Base-by-base conservation (phyloP, 1,140 invertebrate genomes). In the Parapsyche elsis region DNA sequence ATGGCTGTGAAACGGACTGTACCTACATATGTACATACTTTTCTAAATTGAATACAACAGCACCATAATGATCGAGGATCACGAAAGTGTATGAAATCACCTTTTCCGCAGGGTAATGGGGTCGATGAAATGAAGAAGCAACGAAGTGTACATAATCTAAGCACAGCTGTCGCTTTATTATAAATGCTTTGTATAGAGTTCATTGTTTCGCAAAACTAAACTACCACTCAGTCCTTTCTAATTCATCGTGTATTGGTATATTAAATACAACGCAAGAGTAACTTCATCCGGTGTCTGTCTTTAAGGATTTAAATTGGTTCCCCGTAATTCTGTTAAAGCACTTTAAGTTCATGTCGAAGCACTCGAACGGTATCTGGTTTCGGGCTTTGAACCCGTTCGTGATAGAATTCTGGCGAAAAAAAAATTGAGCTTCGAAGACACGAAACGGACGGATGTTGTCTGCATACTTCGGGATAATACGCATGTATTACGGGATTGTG, bases 311-410 rank as follows among this genome's bases (percentile, higher is more conserved):
- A 4, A 38, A 38, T 1, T 7, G 30, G 7, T 38, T 38, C 30
- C 30, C 30, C 7, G 30, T 38, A 38, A 38, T 38, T 38, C 30
- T 38, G 53, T 57, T 21, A 57, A 21, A 21, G 19, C 19, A 57
- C 53, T 16, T 57, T 21, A 57, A 57, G 19, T 21, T 23, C 19
- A 21, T 26, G 0, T 67, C 21, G 61, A 38, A 49, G 71, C 71
- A 46, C 71, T 73, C 16, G 71, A 45, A 73, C 71, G 71, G 71
- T 73, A 73, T 73, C 71, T 38, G 14, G 24, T 46, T 9, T 2
- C 73, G 73, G 73, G 46, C 73, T 75, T 59, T 75, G 73, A 75
- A 75, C 73, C 73, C 73, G 53, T 75, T 26, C 73, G 53, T 75
- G 73, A 75, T 59, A 75, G 73, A 75, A 75, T 75, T 75, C 26